Conservation (phyloP, 2,797 vertebrate species). For the Dendrocincla fuliginosa region DNA sequence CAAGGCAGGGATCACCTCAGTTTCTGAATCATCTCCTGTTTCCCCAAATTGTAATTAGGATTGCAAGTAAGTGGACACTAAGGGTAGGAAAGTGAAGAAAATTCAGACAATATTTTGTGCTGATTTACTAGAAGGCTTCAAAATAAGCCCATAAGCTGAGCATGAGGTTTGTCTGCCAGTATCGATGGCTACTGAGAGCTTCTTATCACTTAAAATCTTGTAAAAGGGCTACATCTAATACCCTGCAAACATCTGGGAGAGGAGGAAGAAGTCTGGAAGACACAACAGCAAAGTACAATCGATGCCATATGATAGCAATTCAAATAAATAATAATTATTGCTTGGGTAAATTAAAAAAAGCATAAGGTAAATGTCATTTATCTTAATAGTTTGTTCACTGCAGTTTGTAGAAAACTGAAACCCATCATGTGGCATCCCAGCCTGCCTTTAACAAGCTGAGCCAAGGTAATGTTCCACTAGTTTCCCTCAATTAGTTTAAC, state of each 20-base stretch:
- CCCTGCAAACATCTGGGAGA: background rate
- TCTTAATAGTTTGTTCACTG: background rate
- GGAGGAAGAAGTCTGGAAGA: background rate
- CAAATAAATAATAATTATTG: background rate
- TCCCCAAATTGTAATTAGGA: background rate
- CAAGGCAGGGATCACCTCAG: background rate
- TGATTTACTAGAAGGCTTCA: background rate
- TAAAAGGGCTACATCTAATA: background rate
- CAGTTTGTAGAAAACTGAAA: background rate
- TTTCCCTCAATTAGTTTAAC: constrained; percentile 26
- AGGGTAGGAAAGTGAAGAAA: background rate
- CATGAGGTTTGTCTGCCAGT: background rate
- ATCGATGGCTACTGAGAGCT: background rate
- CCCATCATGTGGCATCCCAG: background rate
- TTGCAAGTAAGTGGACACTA: background rate
- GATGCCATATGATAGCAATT: background rate
- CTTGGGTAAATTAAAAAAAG: background rate
- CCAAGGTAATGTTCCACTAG: background rate
- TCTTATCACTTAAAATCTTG: background rate
- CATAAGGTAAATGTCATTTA: background rate
- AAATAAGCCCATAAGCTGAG: background rate
- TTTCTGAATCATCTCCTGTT: background rate
- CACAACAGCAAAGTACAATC: background rate
- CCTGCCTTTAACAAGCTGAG: constrained; percentile 8
- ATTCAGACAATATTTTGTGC: background rate